Conservation (phyloP, 2,113 vertebrate species). For the Hypanus sabinus region DNA sequence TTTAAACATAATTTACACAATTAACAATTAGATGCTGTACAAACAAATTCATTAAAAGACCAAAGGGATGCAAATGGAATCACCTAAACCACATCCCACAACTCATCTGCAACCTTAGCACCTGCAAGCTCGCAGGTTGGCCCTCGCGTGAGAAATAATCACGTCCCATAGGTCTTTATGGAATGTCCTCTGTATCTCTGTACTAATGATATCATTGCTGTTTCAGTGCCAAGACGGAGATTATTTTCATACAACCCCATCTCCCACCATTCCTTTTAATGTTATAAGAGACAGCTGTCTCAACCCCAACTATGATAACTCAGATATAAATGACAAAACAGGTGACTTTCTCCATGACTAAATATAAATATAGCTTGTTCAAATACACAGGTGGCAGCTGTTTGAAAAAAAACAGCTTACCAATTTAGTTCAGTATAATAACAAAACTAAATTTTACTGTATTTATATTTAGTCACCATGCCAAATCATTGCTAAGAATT, state of each 20-base stretch:
- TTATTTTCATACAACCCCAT: neutral
- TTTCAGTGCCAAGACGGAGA: neutral
- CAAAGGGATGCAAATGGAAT: neutral
- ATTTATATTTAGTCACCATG: neutral
- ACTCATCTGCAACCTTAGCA: neutral
- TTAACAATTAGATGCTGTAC: neutral
- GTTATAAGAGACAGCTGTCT: neutral
- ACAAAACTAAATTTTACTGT: neutral
- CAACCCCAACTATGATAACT: neutral
- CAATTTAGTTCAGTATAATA: neutral
- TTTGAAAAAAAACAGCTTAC: neutral
- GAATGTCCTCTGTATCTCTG: neutral
- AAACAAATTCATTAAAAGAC: conserved; percentile 11
- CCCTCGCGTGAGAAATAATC: neutral
- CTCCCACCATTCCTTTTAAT: neutral
- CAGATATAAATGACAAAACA: neutral
- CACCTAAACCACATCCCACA: neutral
- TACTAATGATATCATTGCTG: neutral
- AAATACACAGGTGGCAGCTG: neutral
- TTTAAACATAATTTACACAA: conserved; percentile 3
- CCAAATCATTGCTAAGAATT: neutral
- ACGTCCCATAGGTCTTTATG: neutral
- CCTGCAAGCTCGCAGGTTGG: neutral
- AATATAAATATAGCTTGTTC: conserved; percentile 2
- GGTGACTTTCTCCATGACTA: neutral